A percentile compares a stretch with the other conserved stretches of the same genome.
Evolutionary conservation across 2,888 invertebrate species (phyloP).

Genomic region (Yponomeuta sedellus): DNA sequence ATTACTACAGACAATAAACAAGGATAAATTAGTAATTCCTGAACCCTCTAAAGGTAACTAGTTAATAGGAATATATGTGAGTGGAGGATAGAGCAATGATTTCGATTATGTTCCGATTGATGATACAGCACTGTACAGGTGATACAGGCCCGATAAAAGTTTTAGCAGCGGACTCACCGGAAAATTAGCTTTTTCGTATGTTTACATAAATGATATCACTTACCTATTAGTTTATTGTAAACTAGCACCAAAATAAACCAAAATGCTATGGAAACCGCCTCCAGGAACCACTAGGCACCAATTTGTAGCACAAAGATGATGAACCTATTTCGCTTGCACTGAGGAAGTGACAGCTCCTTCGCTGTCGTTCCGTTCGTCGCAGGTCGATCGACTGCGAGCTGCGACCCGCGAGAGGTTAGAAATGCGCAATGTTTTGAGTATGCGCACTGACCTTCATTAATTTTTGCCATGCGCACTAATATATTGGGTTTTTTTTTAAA

Average conservation of each 20-base stretch:
- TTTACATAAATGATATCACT: slow-evolving; percentile 27
- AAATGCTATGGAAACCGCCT: slow-evolving; percentile 52
- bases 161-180: not conserved
- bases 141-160: not conserved
- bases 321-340: slow-evolving; percentile 28
- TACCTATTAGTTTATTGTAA: slow-evolving; percentile 51
- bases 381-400: slow-evolving; percentile 55
- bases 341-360: slow-evolving; percentile 43
- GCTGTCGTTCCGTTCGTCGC: slow-evolving; percentile 20
- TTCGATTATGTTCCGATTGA: not conserved
- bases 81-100: not conserved
- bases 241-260: slow-evolving; percentile 48
- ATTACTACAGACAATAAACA: too few relatives aligned
- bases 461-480: slow-evolving; percentile 60
- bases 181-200: not conserved
- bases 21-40: too few relatives aligned
- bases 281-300: slow-evolving; percentile 65
- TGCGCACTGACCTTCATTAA: slow-evolving; percentile 63
- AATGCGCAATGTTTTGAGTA: slow-evolving; percentile 75
- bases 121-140: not conserved
- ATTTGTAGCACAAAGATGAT: slow-evolving; percentile 58
- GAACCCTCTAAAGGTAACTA: too few relatives aligned
- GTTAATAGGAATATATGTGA: not conserved
- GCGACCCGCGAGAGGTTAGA: slow-evolving; percentile 45
- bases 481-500: not conserved